Evolutionary conservation across 2,113 vertebrate genomes (phyloP).

Genomic region (Ctenodactylus gundi): DNA sequence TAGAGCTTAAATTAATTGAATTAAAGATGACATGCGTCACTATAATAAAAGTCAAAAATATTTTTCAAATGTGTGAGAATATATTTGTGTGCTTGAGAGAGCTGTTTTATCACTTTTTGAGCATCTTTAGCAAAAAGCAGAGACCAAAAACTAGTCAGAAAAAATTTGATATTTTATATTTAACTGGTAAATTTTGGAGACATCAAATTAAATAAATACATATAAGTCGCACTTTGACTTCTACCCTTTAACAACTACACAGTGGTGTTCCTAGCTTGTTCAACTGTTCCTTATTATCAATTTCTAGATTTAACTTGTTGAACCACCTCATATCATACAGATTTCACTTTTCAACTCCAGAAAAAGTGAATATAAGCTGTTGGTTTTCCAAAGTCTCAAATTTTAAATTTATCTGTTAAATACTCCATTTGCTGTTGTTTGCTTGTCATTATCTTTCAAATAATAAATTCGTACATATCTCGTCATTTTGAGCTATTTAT

Average conservation of each 20-base stretch:
- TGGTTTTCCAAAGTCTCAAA: not conserved
- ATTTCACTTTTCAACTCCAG: not conserved
- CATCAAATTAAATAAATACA: not conserved
- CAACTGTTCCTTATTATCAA: not conserved
- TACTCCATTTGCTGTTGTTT: not conserved
- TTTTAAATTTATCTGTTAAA: constrained; percentile 18
- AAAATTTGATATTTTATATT: not conserved
- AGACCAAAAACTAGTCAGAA: not conserved
- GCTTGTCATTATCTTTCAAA: constrained; percentile 32
- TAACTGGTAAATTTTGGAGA: not conserved
- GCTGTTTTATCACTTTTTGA: not conserved
- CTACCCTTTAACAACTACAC: not conserved
- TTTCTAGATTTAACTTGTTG: not conserved
- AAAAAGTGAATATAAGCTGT: not conserved
- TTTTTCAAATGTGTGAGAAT: not conserved
- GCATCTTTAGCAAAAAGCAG: not conserved
- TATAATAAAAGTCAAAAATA: not conserved
- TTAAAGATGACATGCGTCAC: not conserved
- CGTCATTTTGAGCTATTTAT: constrained; percentile 22
- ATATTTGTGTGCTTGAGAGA: not conserved
- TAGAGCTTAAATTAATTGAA: too few species aligned
- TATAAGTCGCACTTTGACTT: not conserved
- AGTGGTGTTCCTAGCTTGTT: too few species aligned
- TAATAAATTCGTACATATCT: not conserved
- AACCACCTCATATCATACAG: not conserved